Conservation (phyloP, 2,797 vertebrate species). For the Cynopterus sphinx region DNA sequence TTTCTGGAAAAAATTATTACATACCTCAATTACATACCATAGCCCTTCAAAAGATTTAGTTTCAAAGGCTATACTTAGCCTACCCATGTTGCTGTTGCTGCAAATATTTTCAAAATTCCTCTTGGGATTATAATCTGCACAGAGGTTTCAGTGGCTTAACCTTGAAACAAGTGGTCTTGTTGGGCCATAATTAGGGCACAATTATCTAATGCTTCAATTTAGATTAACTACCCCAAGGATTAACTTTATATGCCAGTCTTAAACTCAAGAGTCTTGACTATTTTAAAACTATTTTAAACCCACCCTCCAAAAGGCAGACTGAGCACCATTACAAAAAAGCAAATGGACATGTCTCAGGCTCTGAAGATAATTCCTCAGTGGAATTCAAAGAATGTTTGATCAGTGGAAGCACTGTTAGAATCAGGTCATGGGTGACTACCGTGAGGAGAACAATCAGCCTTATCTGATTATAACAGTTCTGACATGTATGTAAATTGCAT, state of each 20-base stretch:
- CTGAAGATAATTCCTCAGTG: conserved; percentile 20
- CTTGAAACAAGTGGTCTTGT: neutral
- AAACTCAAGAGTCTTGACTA: neutral
- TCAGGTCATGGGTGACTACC: neutral
- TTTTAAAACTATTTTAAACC: conserved; percentile 27
- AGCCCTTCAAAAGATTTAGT: conserved; percentile 1
- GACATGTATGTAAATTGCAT: neutral
- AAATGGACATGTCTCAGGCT: neutral
- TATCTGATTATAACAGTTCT: neutral
- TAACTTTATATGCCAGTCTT: neutral
- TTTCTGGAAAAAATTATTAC: neutral
- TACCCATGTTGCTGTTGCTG: neutral
- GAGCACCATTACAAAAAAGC: neutral
- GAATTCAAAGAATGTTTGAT: conserved; percentile 37
- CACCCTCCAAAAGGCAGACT: neutral
- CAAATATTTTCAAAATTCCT: conserved; percentile 6
- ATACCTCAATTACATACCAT: neutral
- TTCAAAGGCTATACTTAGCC: conserved; percentile 11
- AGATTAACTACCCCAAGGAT: neutral
- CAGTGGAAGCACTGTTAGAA: neutral
- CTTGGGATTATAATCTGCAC: conserved; percentile 24
- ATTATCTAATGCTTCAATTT: neutral
- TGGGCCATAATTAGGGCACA: neutral
- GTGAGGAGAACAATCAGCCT: neutral
- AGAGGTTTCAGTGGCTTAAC: neutral